phyloP scores from a whole-genome alignment of 2,888 invertebrate genomes.

The Leptinotarsa rubiginosa region DNA sequence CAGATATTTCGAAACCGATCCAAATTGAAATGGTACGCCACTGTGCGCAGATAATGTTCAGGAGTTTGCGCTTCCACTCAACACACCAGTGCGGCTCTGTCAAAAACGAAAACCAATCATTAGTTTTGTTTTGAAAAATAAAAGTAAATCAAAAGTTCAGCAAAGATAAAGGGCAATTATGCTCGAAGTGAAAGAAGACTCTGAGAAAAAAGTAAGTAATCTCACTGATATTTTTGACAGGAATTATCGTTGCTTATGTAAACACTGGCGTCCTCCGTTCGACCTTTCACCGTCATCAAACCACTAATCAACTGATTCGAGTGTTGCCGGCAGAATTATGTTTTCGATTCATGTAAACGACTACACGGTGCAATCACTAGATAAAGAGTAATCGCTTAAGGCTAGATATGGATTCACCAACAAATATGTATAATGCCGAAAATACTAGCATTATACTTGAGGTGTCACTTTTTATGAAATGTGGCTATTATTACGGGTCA shows the following conservation, averaged over 20 bases:
- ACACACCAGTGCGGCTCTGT: constrained; percentile 26
- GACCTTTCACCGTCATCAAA: constrained; percentile 46
- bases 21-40: constrained; percentile 22
- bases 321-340: background rate
- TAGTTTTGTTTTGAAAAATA: constrained; percentile 10
- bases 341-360: background rate
- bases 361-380: background rate
- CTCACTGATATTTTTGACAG: constrained; percentile 28
- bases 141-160: background rate
- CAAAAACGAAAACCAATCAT: constrained; percentile 18
- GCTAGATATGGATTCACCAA: background rate
- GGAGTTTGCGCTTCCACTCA: constrained; percentile 10
- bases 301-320: constrained; percentile 39
- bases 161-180: constrained; percentile 44
- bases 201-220: constrained; percentile 59
- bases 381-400: no score
- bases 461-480: background rate
- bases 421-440: no score
- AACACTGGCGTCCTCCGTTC: constrained; percentile 46
- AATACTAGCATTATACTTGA: no score
- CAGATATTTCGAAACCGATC: background rate
- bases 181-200: constrained; percentile 53
- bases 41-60: constrained; percentile 14
- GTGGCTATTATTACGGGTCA: background rate
- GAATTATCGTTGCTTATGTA: constrained; percentile 48